phyloP scores from a whole-genome alignment of 2,797 vertebrate genomes.

The Sebastes iracundus region DNA sequence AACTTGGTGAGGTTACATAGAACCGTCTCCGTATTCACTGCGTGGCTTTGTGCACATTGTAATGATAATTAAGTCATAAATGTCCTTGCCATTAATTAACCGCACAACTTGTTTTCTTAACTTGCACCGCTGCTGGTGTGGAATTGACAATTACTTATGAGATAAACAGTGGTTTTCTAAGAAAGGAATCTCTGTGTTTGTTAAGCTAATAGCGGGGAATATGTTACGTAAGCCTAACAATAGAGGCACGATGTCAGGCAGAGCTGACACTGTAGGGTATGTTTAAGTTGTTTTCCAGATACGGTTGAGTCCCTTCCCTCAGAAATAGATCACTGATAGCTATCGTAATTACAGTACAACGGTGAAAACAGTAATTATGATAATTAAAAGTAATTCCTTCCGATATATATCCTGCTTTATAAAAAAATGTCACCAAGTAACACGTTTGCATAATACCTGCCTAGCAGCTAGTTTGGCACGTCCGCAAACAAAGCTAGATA shows the following conservation, averaged over 20 bases:
- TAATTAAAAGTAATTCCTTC: background rate
- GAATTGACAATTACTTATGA: constrained; percentile 13
- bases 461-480: accelerated
- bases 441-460: no score
- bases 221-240: constrained; percentile 36
- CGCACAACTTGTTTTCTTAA: background rate
- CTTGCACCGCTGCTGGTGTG: background rate
- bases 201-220: constrained; percentile 13
- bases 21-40: constrained; percentile 5
- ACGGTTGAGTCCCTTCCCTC: constrained; percentile 38
- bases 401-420: background rate
- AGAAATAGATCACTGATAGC: constrained; percentile 1
- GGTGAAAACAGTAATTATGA: background rate
- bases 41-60: background rate
- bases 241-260: constrained; percentile 52
- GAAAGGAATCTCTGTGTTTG: constrained; percentile 32
- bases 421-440: background rate
- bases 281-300: constrained; percentile 28
- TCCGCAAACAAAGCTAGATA: accelerated
- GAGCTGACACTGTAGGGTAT: constrained; percentile 17
- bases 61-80: constrained; percentile 1
- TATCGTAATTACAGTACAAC: constrained; percentile 5
- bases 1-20: background rate
- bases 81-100: constrained; percentile 26
- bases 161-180: constrained; percentile 27